These are phyloP conservation scores for Mesorhabditis spiculigera DNA, from an alignment of 2,888 invertebrate genomes.

Conservation along the genomic window DNA sequence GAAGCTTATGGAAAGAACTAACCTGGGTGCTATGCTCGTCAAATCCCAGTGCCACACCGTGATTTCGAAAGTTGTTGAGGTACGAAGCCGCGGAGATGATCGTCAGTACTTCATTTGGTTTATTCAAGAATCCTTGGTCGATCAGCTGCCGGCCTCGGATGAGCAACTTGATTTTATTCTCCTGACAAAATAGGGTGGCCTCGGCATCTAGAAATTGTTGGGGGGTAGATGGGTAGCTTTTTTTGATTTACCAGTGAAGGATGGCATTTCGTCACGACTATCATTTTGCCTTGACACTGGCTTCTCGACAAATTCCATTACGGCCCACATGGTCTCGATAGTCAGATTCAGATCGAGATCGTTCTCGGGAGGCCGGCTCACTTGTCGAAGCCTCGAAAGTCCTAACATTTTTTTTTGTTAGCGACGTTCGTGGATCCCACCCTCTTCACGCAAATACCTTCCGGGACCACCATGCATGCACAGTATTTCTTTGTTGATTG, in stretches of 20 bases:
- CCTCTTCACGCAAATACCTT: conserved; percentile 20
- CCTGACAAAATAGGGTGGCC: conserved; percentile 26
- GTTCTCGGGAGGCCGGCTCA: too few species aligned
- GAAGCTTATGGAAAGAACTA: too few species aligned
- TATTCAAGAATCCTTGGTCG: conserved; percentile 34
- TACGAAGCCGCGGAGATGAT: conserved; percentile 36
- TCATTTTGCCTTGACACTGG: too few species aligned
- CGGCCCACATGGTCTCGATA: too few species aligned
- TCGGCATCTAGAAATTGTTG: conserved; percentile 11
- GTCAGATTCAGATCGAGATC: too few species aligned
- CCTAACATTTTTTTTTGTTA: too few species aligned
- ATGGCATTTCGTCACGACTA: too few species aligned
- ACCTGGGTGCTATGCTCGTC: too few species aligned
- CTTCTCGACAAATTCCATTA: too few species aligned
- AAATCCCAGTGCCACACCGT: conserved; percentile 17
- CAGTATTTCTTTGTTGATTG: conserved; percentile 20
- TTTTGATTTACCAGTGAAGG: too few species aligned
- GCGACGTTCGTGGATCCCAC: neutral
- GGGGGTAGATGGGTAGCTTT: too few species aligned
- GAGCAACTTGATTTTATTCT: conserved; percentile 25
- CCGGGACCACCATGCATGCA: conserved; percentile 43
- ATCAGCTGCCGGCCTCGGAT: conserved; percentile 41
- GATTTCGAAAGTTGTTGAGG: conserved; percentile 38
- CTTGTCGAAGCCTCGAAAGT: too few species aligned
- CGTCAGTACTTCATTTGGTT: conserved; percentile 36